Evolutionary conservation across 2,113 vertebrate species (phyloP).

Genomic region (Agapornis roseicollis): DNA sequence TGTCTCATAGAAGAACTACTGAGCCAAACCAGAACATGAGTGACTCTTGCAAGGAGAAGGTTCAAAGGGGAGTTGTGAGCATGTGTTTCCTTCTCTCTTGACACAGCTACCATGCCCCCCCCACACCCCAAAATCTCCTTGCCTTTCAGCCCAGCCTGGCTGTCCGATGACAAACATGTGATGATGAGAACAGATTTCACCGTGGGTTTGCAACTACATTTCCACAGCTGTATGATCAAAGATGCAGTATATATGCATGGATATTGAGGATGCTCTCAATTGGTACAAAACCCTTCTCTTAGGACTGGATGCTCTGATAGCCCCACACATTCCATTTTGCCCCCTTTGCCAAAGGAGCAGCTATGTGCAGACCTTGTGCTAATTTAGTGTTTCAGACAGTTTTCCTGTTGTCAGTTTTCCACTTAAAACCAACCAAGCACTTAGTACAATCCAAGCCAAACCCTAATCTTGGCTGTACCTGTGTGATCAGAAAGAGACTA

Average conservation of each 20-base stretch:
- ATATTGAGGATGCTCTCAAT: background rate
- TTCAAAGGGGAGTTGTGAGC: background rate
- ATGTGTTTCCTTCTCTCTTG: background rate
- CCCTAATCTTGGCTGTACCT: background rate
- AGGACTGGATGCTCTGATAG: background rate
- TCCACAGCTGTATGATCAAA: background rate
- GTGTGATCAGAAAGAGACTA: background rate
- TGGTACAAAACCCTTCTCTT: background rate
- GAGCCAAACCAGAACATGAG: background rate
- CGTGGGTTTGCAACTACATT: background rate
- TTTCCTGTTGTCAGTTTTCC: background rate
- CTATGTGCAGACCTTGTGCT: background rate
- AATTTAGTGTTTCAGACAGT: background rate
- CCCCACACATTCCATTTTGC: accelerated
- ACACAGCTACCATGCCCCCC: background rate
- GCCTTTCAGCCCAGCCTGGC: background rate
- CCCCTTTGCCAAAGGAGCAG: background rate
- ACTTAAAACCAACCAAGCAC: background rate
- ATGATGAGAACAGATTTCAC: background rate
- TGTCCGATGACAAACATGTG: background rate
- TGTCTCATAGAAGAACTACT: background rate
- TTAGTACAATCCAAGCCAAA: background rate
- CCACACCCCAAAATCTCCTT: background rate
- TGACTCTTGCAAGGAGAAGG: background rate
- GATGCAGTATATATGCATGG: background rate